Base-by-base conservation (phyloP, 2,113 vertebrate genomes). In the Engystomops pustulosus region DNA sequence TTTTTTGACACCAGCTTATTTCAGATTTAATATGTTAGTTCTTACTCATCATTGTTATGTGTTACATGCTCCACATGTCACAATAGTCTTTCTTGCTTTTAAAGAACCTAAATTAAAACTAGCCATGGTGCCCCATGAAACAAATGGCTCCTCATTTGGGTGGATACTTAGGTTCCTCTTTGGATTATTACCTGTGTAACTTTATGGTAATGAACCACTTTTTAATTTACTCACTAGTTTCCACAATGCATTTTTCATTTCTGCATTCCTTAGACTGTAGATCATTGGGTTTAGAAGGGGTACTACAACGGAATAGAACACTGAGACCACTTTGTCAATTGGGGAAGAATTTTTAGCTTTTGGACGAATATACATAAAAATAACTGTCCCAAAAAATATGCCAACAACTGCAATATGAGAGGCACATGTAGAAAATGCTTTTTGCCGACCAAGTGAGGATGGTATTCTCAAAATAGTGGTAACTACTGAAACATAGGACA, bases 261-360 rank as follows among this genome's bases (percentile, higher is more conserved):
- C 83, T 45, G 70, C 55, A 36, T 85, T 85, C 17, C 83, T 23
- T 30, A 85, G 32, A 25, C 41, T 78, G 45, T 85, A 85, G 36
- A 85, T 85, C 25, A 85, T 79, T 6, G 83, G 83, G 15, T 85
- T 85, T 27, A 85, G 25, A 27, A 85, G 53, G n/a, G 83, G 83
- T 9, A 69, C 65, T 9, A 85, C 47, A 30, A 85, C 62, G 15
- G 74, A 79, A 58, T 69, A 70, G 45, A 85, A 78, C 2, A 85
- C 49, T 32, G 83, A 85, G 25, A 79, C 62, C 17, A 85, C 47
- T 70, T 85, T 85, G 15, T 85, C 62, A 20, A 55, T 15, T 30
- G 47, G 47, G 6, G 51, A 58, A 27, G 60, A 68, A 34, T 69
- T 23, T 6, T 55, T 70, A 11, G 83, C 47, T 27, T 69, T 85